These are phyloP conservation scores for Ellobius talpinus DNA, from an alignment of 2,113 vertebrate genomes.

Conservation along the genomic window DNA sequence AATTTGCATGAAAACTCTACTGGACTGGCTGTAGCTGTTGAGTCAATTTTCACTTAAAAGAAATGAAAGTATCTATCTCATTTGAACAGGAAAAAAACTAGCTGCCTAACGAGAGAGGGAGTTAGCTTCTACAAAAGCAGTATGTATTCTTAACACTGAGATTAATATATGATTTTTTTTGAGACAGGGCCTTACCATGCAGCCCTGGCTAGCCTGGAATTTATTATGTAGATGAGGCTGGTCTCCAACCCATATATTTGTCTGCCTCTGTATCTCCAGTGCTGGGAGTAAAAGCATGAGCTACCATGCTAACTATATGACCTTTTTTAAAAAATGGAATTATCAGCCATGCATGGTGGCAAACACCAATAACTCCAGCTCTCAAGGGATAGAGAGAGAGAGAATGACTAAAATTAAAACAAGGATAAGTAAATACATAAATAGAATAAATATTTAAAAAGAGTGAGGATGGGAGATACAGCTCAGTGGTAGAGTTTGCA, in stretches of 20 bases:
- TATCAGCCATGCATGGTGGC: neutral
- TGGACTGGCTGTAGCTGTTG: no score
- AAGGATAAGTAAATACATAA: neutral
- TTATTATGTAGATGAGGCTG: neutral
- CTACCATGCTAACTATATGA: neutral
- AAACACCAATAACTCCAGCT: neutral
- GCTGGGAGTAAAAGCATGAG: neutral
- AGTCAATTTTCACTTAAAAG: neutral
- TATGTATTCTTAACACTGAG: neutral
- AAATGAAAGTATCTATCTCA: neutral
- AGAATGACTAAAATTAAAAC: neutral
- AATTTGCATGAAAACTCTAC: neutral
- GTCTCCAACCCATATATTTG: neutral
- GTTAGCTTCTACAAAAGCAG: neutral
- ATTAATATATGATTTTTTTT: neutral
- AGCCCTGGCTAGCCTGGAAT: neutral
- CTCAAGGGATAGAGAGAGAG: neutral
- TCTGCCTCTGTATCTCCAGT: neutral
- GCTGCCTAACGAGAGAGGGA: neutral
- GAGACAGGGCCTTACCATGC: neutral
- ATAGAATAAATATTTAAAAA: neutral
- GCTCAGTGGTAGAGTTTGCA: neutral
- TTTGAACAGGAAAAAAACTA: neutral
- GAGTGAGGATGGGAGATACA: no score
- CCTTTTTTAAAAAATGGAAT: neutral